phyloP scores from a whole-genome alignment of 2,797 vertebrate genomes.

The Sarcoramphus papa region DNA sequence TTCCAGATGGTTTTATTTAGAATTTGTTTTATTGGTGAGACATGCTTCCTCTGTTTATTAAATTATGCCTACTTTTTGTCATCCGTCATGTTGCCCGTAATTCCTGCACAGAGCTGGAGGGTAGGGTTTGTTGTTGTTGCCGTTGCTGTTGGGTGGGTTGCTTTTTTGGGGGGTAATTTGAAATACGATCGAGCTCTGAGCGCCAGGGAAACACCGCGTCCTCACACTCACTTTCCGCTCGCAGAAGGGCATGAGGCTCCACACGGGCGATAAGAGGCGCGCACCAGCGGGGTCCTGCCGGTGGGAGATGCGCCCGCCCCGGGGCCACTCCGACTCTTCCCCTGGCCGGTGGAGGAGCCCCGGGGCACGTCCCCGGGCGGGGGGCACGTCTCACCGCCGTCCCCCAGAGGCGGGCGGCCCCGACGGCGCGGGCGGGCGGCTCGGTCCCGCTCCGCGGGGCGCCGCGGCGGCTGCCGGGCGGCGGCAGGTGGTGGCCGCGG shows the following conservation, averaged over 20 bases:
- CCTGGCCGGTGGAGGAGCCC: not conserved
- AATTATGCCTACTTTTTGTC: constrained; percentile 19
- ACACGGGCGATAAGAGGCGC: not conserved
- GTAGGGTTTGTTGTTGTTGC: not conserved
- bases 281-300: not conserved
- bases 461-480: not conserved
- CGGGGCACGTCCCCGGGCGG: not conserved
- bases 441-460: not conserved
- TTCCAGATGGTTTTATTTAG: constrained; percentile 36
- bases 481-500: not conserved
- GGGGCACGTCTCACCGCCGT: not conserved
- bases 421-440: not conserved
- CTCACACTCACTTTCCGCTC: not conserved
- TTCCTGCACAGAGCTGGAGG: not conserved
- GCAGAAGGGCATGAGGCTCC: not conserved
- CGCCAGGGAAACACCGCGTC: not conserved
- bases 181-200: not conserved
- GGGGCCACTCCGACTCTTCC: not conserved
- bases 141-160: not conserved
- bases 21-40: constrained; percentile 30
- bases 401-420: not conserved
- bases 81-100: not conserved
- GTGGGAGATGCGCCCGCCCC: not conserved
- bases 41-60: constrained; percentile 24
- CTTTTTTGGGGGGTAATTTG: not conserved